phyloP scores from a whole-genome alignment of 1,140 invertebrate species.

The Chelonus insularis region DNA sequence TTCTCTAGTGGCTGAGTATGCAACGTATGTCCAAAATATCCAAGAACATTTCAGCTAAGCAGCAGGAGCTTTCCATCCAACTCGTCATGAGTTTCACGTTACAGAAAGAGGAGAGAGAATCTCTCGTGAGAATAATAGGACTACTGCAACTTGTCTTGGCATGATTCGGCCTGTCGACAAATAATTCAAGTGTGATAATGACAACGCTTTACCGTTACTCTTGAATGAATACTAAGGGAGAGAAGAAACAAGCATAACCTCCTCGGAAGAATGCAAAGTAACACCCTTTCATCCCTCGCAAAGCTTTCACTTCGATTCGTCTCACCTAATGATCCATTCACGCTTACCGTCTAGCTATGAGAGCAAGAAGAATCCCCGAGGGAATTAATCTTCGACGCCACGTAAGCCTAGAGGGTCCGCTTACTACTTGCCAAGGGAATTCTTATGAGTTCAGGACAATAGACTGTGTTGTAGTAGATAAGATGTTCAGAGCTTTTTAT shows the following conservation, averaged over 20 bases:
- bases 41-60: neutral
- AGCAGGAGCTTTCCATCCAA: neutral
- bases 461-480: neutral
- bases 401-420: slow-evolving; percentile 15
- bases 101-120: neutral
- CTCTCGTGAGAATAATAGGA: neutral
- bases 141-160: neutral
- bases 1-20: slow-evolving; percentile 18
- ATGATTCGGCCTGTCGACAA: slow-evolving; percentile 9
- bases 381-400: slow-evolving; percentile 27
- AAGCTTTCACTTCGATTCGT: slow-evolving; percentile 23
- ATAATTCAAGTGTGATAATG: slow-evolving; percentile 17
- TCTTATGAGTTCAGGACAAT: neutral
- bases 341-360: neutral
- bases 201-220: neutral
- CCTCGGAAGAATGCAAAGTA: slow-evolving; percentile 10
- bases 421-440: slow-evolving; percentile 9
- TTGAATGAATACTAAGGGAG: neutral
- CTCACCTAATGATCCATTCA: slow-evolving; percentile 28
- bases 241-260: slow-evolving; percentile 6
- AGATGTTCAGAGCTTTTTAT: neutral
- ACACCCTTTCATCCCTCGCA: slow-evolving; percentile 6
- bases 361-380: slow-evolving; percentile 8
- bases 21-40: slow-evolving; percentile 20
- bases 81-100: slow-evolving; percentile 6